phyloP scores from a whole-genome alignment of 1,140 invertebrate species.

The Drosophila arizonae region DNA sequence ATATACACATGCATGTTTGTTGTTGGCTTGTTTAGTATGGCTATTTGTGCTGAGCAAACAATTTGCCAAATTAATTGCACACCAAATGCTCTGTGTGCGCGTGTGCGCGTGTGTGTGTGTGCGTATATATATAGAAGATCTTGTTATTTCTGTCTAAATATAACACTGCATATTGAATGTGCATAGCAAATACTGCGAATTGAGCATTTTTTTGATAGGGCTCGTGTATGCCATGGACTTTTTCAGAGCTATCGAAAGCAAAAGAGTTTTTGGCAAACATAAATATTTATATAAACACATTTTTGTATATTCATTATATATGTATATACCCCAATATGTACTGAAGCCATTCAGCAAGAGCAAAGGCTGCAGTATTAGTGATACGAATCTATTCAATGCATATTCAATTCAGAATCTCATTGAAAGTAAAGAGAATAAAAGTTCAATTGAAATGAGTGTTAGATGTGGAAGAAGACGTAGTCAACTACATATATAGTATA shows the following conservation, averaged over 20 bases:
- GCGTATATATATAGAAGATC: slow-evolving; percentile 4
- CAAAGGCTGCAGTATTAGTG: no score
- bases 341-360: no score
- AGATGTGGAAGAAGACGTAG: no score
- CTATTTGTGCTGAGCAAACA: slow-evolving; percentile 70
- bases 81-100: slow-evolving; percentile 58
- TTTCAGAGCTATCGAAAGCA: not conserved
- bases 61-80: slow-evolving; percentile 81
- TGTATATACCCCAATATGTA: no score
- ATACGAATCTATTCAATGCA: no score
- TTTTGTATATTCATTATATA: no score
- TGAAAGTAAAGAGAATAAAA: no score
- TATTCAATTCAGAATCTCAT: no score
- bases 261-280: no score
- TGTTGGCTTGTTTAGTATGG: slow-evolving; percentile 32
- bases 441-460: no score
- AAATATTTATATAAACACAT: no score
- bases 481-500: no score
- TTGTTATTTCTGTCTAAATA: slow-evolving; percentile 37
- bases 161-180: slow-evolving; percentile 39
- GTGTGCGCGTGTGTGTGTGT: slow-evolving; percentile 10
- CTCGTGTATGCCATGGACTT: not conserved
- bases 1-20: not conserved
- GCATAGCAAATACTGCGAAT: slow-evolving; percentile 13
- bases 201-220: slow-evolving; percentile 4